Conservation (phyloP, 1,140 invertebrate genomes). For the Cepaea nemoralis region DNA sequence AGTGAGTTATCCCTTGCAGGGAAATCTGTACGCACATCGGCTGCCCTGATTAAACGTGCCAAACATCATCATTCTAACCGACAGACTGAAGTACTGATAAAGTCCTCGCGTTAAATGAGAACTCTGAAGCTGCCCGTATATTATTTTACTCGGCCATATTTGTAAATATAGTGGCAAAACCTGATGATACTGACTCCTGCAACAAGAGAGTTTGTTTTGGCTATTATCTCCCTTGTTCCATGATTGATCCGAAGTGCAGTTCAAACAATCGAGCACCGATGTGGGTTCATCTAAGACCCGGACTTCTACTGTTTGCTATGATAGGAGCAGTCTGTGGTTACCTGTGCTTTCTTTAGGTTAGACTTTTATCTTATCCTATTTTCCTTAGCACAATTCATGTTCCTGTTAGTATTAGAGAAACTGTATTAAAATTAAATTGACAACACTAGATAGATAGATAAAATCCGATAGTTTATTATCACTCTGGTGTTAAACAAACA, state of each 20-base stretch:
- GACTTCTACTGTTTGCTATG: background rate
- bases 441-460: no score
- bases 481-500: no score
- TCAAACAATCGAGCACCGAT: background rate
- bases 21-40: background rate
- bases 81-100: background rate
- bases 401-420: no score
- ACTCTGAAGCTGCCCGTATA: background rate
- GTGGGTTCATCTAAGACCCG: background rate
- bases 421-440: no score
- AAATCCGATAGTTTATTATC: no score
- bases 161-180: constrained; percentile 16
- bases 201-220: constrained; percentile 19
- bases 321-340: background rate
- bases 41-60: background rate
- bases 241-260: constrained; percentile 12
- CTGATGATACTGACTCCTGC: constrained; percentile 21
- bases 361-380: no score
- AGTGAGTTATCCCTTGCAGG: background rate
- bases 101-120: background rate
- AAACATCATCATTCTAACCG: background rate
- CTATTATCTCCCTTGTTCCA: constrained; percentile 25
- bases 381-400: no score
- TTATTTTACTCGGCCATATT: background rate
- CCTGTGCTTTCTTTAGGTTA: no score